Base-by-base conservation (phyloP, 2,113 vertebrate genomes). In the Hypomesus transpacificus region DNA sequence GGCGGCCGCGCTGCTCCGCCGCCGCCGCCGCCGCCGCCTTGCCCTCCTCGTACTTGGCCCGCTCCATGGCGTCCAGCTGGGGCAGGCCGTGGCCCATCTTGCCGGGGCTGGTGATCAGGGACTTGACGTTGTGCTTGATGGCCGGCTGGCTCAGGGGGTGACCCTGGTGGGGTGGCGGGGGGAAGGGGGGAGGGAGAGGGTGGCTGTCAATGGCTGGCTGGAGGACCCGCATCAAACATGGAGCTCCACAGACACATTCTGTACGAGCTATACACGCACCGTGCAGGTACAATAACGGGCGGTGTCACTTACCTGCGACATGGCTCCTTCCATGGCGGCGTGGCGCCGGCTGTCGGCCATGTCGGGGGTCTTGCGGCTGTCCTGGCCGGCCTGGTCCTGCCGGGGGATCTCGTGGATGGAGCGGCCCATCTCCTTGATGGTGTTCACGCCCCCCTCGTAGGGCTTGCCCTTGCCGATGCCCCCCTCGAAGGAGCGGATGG, bases 91-190 rank as follows among this genome's bases (percentile, higher is more conserved):
- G 95, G 39, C 94, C 78, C 39, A 95, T 90, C 82, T 97, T 98
- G 80, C 89, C 90, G 31, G 97, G 94, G 82, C 94, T 95, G 65
- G 96, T 97, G 88, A 99, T 96, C 64, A 99, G 90, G 62, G 96
- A 98, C 90, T 98, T 99, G 78, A 99, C 98, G 53, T 98, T 98
- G 89, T 99, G 98, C 89, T 99, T 99, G 89, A 98, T 97, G 73
- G 95, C 87, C 14, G 96, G 90, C 81, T 96, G 96, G 85, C 82
- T 97, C 87, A 96, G 90, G 75, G 94, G 90, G 74, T 95, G 96
- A 24, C 95, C 95, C 96, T 98, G 82, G 14, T 70, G 67, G 73
- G 73, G 76, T 54, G 13, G n/a, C n/a, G n/a, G n/a, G n/a, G n/a
- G n/a, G n/a, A n/a, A n/a, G n/a, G n/a, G n/a, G 34, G 66, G n/a